Conservation (phyloP, 1,140 invertebrate species). For the Scylla paramamosain region DNA sequence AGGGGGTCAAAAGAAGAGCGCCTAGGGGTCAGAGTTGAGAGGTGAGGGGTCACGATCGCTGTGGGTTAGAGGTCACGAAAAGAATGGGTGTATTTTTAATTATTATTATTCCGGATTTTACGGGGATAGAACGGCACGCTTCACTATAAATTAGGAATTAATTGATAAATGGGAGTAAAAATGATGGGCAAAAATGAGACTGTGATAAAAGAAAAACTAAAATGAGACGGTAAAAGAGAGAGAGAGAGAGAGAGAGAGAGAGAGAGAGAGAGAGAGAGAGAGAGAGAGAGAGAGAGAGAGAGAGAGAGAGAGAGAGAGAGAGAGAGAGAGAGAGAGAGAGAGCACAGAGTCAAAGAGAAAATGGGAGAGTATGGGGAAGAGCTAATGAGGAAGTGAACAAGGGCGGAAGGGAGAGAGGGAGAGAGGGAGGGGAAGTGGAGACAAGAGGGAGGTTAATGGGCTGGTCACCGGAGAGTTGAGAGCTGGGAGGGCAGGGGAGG, state of each 20-base stretch:
- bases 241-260: not conserved
- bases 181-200: no score
- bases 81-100: no score
- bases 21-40: no score
- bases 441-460: not conserved
- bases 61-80: not conserved
- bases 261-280: no score
- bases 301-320: no score
- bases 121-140: no score
- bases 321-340: not conserved
- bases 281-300: no score
- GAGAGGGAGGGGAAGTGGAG: not conserved
- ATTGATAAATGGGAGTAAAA: no score
- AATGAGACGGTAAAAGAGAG: no score
- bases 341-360: not conserved
- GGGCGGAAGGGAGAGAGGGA: not conserved
- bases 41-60: not conserved
- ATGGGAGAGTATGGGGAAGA: not conserved
- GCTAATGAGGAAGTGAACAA: not conserved
- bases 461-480: not conserved
- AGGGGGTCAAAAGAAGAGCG: conserved; percentile 27
- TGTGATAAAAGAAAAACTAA: no score
- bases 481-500: not conserved
- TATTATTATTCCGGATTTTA: no score
- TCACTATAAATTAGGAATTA: no score